Conservation (phyloP, 64 coral and sea anemone species). For the Astreopora myriophthalma region DNA sequence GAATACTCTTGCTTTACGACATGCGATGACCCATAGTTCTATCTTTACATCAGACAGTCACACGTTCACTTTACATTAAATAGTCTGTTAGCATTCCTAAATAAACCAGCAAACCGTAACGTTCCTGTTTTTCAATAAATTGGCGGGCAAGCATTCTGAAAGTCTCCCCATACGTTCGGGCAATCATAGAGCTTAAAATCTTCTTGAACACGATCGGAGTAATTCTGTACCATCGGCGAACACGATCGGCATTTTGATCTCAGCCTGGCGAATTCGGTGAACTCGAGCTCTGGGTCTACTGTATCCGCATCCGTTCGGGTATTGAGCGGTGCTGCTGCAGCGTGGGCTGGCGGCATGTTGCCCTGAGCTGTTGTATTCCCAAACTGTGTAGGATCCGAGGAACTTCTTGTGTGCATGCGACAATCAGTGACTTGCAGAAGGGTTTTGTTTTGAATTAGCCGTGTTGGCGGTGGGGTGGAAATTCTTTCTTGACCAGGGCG, state of each 20-base stretch:
- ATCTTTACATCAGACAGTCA: neutral
- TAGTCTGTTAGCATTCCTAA: conserved; percentile 4
- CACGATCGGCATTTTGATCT: conserved; percentile 26
- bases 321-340: neutral
- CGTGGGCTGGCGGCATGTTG: neutral
- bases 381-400: neutral
- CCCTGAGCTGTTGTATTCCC: neutral
- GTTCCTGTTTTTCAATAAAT: neutral
- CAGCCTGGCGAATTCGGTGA: conserved; percentile 31
- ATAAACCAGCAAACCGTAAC: neutral
- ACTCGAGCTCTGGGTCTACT: conserved; percentile 18
- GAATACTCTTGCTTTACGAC: too few species aligned
- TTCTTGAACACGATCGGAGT: neutral
- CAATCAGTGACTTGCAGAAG: neutral
- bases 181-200: neutral
- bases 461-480: neutral
- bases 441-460: neutral
- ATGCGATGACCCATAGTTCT: too few species aligned
- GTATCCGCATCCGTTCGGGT: neutral
- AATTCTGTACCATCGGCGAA: neutral
- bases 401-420: neutral
- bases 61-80: conserved; percentile 16
- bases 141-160: neutral
- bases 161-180: conserved; percentile 5
- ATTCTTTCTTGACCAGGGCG: neutral